Percentiles rank a stretch among this genome's conserved stretches.
These are phyloP conservation scores for Drosophila nasuta DNA, from an alignment of 1,140 invertebrate species.

Conservation along the genomic window DNA sequence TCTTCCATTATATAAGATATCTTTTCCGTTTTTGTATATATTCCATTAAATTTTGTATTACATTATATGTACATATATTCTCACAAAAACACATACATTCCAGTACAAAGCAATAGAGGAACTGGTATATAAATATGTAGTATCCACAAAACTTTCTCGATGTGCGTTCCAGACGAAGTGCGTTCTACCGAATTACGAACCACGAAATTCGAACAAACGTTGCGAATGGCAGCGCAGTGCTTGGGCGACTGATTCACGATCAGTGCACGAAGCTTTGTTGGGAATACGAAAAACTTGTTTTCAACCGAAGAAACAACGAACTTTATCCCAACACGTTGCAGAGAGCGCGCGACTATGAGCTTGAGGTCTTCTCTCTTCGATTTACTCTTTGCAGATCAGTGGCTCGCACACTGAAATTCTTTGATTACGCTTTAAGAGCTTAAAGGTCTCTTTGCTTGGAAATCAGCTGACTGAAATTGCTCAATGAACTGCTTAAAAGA, in stretches of 20 bases:
- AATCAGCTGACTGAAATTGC: neutral
- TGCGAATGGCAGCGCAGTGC: conserved; percentile 55
- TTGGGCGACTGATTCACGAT: conserved; percentile 49
- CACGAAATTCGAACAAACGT: conserved; percentile 34
- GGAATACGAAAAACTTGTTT: conserved; percentile 74
- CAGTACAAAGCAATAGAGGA: conserved; percentile 47
- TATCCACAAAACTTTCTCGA: conserved; percentile 74
- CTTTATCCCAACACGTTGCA: conserved; percentile 25
- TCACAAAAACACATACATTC: conserved; percentile 43
- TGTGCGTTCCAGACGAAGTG: conserved; percentile 33
- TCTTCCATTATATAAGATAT: neutral
- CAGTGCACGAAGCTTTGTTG: conserved; percentile 14
- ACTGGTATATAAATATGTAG: conserved; percentile 49
- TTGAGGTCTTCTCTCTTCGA: conserved; percentile 13
- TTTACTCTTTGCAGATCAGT: conserved; percentile 1
- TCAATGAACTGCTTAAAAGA: too few species aligned
- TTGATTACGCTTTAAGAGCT: neutral
- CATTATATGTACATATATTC: conserved; percentile 13
- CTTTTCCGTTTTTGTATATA: conserved; percentile 2
- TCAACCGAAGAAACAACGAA: conserved; percentile 53
- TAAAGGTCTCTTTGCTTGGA: neutral
- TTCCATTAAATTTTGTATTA: neutral
- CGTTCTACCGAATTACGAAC: neutral
- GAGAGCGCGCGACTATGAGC: conserved; percentile 13
- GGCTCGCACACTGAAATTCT: conserved; percentile 13